Percentiles rank a stretch among this genome's conserved stretches.
These are phyloP conservation scores for Amia ocellicauda DNA, from an alignment of 2,113 vertebrate species.

Conservation along the genomic window DNA sequence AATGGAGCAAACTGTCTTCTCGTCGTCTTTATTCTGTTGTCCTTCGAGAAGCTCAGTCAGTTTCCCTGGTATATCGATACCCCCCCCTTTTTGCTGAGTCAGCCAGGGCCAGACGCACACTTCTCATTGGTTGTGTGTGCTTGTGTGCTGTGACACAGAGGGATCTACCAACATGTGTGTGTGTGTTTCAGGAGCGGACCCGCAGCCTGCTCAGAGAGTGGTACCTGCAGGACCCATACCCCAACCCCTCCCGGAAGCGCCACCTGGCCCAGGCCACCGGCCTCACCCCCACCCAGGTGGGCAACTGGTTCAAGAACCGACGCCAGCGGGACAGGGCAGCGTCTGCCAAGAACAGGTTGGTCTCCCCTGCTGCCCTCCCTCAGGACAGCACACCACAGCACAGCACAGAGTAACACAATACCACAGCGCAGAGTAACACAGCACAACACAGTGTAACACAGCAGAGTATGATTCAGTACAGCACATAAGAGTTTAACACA, in stretches of 20 bases:
- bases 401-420: neutral
- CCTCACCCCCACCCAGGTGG: constrained; percentile 73
- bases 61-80: no score
- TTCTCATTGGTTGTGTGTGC: no score
- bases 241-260: constrained; percentile 71
- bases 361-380: neutral
- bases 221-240: constrained; percentile 76
- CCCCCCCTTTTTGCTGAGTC: no score
- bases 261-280: constrained; percentile 74
- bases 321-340: constrained; percentile 71
- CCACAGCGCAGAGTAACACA: neutral
- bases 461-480: neutral
- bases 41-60: no score
- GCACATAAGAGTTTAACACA: neutral
- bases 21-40: no score
- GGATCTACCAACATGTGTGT: no score
- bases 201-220: constrained; percentile 72
- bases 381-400: neutral
- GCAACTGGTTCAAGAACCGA: constrained; percentile 79
- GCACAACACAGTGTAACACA: neutral
- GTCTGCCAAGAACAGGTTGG: constrained; percentile 71
- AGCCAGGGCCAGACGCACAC: no score
- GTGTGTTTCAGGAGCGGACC: constrained; percentile 62
- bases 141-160: no score
- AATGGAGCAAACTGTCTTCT: no score